Evolutionary conservation across 2,797 vertebrate genomes (phyloP).

Genomic region (Ispidina picta): DNA sequence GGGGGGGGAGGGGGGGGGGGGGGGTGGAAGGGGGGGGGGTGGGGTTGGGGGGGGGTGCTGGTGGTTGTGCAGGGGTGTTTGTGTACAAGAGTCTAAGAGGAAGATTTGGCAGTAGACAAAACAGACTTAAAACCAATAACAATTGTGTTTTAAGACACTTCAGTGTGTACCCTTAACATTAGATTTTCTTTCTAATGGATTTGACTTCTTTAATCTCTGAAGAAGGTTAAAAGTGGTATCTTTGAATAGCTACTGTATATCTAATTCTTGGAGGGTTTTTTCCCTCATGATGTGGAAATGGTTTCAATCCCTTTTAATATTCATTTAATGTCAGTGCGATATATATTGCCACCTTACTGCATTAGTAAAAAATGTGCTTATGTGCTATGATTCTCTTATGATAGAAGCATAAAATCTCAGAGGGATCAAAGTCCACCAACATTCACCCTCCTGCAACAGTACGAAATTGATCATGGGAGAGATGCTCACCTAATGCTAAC

Average conservation of each 20-base stretch:
- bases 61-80: not conserved
- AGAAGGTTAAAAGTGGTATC: conserved; percentile 48
- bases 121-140: not conserved
- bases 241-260: not conserved
- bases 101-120: not conserved
- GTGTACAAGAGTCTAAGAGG: not conserved
- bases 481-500: conserved; percentile 72
- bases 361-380: conserved; percentile 77
- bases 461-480: conserved; percentile 70
- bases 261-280: conserved; percentile 33
- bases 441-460: conserved; percentile 64
- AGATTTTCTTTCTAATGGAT: conserved; percentile 16
- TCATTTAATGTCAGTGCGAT: conserved; percentile 74
- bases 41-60: too few relatives aligned
- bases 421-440: conserved; percentile 75
- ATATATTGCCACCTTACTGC: conserved; percentile 73
- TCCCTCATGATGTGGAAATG: conserved; percentile 48
- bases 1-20: too few relatives aligned
- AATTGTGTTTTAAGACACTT: not conserved
- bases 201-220: conserved; percentile 1
- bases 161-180: not conserved
- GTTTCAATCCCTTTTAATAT: conserved; percentile 72
- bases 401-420: conserved; percentile 74
- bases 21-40: too few relatives aligned
- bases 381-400: conserved; percentile 72